Conservation (phyloP, 2,888 invertebrate species). For the Hedychridium roseum region DNA sequence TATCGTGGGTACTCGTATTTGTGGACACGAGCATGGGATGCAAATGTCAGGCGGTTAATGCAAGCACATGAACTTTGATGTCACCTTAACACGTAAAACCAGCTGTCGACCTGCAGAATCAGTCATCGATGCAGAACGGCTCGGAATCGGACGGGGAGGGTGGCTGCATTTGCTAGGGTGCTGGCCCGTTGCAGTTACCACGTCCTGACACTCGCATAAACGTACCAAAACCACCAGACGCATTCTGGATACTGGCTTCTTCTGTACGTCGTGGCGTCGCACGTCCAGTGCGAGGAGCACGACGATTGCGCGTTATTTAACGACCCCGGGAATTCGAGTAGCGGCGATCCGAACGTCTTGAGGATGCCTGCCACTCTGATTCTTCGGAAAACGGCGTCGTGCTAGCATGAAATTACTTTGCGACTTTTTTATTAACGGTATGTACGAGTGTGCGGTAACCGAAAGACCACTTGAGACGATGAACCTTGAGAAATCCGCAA, state of each 20-base stretch:
- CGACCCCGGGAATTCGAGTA: slow-evolving; percentile 14
- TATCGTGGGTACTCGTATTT: too few relatives aligned
- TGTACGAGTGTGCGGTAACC: too few relatives aligned
- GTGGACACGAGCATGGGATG: too few relatives aligned
- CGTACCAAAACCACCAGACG: slow-evolving; percentile 37
- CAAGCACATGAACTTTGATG: too few relatives aligned
- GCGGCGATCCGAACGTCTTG: too few relatives aligned
- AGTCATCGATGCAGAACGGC: slow-evolving; percentile 81
- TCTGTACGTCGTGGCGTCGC: slow-evolving; percentile 37
- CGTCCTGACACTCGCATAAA: slow-evolving; percentile 10
- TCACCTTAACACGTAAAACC: slow-evolving; percentile 61
- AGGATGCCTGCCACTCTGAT: slow-evolving; percentile 11
- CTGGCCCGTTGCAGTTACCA: slow-evolving; percentile 16
- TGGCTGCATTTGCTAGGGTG: slow-evolving; percentile 79
- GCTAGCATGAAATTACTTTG: too few relatives aligned
- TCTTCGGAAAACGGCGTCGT: slow-evolving; percentile 14
- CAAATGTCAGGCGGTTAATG: too few relatives aligned
- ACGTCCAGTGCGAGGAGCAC: neutral
- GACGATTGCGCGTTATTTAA: slow-evolving; percentile 13
- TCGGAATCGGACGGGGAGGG: slow-evolving; percentile 84
- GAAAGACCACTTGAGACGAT: too few relatives aligned
- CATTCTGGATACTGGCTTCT: slow-evolving; percentile 47
- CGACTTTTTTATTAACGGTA: too few relatives aligned
- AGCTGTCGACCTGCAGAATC: slow-evolving; percentile 86
- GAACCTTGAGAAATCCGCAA: too few relatives aligned